A percentile compares a stretch with the other conserved stretches of the same genome.
Conservation (phyloP, 1,140 invertebrate species). For the Oryzaephilus surinamensis region DNA sequence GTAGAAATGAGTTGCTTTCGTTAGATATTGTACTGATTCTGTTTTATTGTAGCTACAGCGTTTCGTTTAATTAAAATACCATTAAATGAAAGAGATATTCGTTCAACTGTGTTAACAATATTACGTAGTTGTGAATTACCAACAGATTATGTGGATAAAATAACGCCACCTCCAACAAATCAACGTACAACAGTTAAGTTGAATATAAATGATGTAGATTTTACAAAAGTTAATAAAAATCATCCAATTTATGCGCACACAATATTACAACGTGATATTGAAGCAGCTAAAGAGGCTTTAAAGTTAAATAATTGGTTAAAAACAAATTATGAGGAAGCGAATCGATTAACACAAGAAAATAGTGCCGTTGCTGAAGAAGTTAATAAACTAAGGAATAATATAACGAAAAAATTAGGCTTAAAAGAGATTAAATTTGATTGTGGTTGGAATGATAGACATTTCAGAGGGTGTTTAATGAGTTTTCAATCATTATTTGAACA, state of each 20-base stretch:
- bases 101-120: slow-evolving; percentile 64
- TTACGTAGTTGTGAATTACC: slow-evolving; percentile 71
- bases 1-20: slow-evolving; percentile 21
- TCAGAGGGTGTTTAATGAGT: slow-evolving; percentile 71
- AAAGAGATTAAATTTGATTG: slow-evolving; percentile 62
- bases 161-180: slow-evolving; percentile 32
- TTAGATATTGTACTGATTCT: not conserved
- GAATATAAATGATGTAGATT: slow-evolving; percentile 34
- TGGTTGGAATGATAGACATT: slow-evolving; percentile 81
- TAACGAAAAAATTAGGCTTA: slow-evolving; percentile 46
- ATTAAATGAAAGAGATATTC: slow-evolving; percentile 55
- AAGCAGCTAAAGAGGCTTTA: slow-evolving; percentile 39
- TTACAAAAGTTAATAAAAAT: slow-evolving; percentile 41
- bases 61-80: slow-evolving; percentile 64
- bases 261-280: slow-evolving; percentile 42
- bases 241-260: slow-evolving; percentile 43
- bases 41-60: slow-evolving; percentile 39
- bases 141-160: slow-evolving; percentile 71
- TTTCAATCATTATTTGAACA: slow-evolving; percentile 59
- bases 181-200: slow-evolving; percentile 19
- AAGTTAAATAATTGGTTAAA: slow-evolving; percentile 52
- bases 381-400: slow-evolving; percentile 43
- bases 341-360: slow-evolving; percentile 47
- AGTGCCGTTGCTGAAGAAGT: slow-evolving; percentile 57
- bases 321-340: slow-evolving; percentile 50